A percentile compares a stretch with the other conserved stretches of the same genome.
phyloP scores from a whole-genome alignment of 2,113 vertebrate species.

The Alexandromys fortis region DNA sequence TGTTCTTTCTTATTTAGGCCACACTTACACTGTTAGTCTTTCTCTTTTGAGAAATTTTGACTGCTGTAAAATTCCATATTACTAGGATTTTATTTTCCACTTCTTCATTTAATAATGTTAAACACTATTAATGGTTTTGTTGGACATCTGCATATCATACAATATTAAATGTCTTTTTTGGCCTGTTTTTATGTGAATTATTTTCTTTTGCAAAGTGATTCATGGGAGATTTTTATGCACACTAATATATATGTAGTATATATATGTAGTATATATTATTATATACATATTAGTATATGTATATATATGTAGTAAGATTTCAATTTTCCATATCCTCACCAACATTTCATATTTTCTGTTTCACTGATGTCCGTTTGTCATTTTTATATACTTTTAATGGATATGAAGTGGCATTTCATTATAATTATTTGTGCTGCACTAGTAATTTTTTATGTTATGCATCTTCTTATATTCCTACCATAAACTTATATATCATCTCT shows the following conservation, averaged over 20 bases:
- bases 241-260: neutral
- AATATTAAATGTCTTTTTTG: neutral
- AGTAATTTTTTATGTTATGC: neutral
- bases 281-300: too few species aligned
- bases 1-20: neutral
- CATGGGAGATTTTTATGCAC: neutral
- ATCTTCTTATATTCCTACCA: neutral
- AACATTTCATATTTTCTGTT: neutral
- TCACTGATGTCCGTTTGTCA: neutral
- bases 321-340: neutral
- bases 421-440: neutral
- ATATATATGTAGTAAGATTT: neutral
- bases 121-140: neutral
- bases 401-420: neutral
- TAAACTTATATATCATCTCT: neutral
- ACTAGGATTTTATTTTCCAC: neutral
- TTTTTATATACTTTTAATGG: neutral
- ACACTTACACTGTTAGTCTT: neutral
- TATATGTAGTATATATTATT: too few species aligned
- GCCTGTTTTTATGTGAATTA: neutral
- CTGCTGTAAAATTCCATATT: neutral
- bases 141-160: neutral
- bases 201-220: neutral
- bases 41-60: neutral
- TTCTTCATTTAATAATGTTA: neutral